phyloP scores from a whole-genome alignment of 2,797 vertebrate genomes.

The Sebastes variabilis region DNA sequence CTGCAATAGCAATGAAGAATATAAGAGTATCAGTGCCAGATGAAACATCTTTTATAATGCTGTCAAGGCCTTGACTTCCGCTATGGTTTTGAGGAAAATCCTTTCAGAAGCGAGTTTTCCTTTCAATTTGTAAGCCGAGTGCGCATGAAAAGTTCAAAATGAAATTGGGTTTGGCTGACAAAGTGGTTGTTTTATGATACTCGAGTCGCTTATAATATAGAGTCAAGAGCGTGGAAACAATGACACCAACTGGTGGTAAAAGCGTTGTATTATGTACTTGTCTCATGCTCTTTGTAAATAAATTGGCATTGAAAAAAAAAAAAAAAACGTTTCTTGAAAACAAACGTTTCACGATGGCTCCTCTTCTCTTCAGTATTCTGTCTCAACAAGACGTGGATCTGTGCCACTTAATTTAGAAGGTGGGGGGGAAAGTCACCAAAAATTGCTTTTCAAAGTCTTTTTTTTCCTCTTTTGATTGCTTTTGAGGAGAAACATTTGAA shows the following conservation, averaged over 20 bases:
- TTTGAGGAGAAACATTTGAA: constrained; percentile 30
- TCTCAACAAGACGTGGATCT: constrained; percentile 6
- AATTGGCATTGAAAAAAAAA: neutral
- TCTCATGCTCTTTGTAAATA: neutral
- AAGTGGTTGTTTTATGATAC: neutral
- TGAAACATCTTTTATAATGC: neutral
- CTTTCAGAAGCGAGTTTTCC: neutral
- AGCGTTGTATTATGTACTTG: neutral
- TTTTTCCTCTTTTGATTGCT: constrained; percentile 21
- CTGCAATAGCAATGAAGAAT: neutral
- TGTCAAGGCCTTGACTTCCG: neutral
- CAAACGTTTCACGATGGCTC: constrained; percentile 8
- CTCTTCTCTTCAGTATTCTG: neutral
- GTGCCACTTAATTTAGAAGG: constrained; percentile 18
- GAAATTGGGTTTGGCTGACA: neutral
- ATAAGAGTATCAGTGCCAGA: neutral
- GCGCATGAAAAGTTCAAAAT: neutral
- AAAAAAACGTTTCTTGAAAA: neutral
- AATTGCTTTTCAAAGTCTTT: constrained; percentile 11
- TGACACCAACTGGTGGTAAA: neutral
- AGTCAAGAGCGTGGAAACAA: neutral
- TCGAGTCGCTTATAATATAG: neutral
- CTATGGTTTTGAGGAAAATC: neutral
- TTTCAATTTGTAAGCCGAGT: neutral
- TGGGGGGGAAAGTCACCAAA: neutral